These are phyloP conservation scores for Pristiophorus japonicus DNA, from an alignment of 2,113 vertebrate genomes.

Conservation along the genomic window DNA sequence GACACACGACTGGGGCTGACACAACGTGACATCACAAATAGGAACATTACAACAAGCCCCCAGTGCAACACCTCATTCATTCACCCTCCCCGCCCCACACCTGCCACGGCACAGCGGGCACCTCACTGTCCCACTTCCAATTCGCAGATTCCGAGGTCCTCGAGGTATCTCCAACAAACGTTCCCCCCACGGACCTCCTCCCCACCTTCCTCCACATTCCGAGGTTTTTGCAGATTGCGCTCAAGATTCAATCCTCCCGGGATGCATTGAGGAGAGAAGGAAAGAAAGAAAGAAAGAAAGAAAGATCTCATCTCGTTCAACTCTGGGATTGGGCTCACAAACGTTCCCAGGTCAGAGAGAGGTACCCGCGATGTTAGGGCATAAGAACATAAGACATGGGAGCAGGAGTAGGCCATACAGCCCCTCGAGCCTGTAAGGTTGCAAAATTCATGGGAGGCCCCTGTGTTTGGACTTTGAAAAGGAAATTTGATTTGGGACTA, in stretches of 20 bases:
- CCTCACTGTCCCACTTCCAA: neutral
- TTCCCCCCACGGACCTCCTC: neutral
- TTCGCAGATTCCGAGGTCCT: neutral
- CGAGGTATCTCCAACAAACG: neutral
- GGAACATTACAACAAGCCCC: neutral
- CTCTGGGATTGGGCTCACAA: neutral
- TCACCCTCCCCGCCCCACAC: neutral
- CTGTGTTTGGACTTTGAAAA: too few relatives aligned
- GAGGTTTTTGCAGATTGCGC: fast-evolving
- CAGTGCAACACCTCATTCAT: neutral
- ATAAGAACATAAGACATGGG: too few relatives aligned
- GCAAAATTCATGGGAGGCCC: too few relatives aligned
- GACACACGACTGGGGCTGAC: neutral
- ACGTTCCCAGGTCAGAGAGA: neutral
- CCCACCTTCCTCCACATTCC: neutral
- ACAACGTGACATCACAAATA: neutral
- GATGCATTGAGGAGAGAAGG: neutral
- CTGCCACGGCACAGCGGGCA: neutral
- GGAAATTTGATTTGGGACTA: too few relatives aligned
- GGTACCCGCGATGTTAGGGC: neutral
- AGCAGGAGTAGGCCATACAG: too few relatives aligned
- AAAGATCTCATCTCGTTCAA: neutral
- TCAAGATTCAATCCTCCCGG: neutral
- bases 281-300: neutral
- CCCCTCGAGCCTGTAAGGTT: too few relatives aligned